These are phyloP conservation scores for Phyllotreta striolata DNA, from an alignment of 2,888 invertebrate genomes.

Conservation along the genomic window DNA sequence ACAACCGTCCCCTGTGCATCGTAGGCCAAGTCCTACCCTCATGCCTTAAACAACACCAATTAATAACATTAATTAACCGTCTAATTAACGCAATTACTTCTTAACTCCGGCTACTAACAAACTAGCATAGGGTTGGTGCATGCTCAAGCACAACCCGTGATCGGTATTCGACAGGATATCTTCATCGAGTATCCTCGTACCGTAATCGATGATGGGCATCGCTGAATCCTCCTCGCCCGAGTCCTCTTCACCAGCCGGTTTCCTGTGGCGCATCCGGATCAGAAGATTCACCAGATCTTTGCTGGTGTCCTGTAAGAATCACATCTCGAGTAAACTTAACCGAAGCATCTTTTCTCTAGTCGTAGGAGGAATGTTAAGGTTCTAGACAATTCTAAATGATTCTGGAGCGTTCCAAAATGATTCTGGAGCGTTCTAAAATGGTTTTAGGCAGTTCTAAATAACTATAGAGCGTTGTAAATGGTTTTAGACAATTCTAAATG, in stretches of 20 bases:
- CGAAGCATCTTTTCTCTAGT: no score
- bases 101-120: conserved; percentile 92
- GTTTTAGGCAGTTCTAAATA: no score
- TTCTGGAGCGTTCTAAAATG: no score
- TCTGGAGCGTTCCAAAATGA: no score
- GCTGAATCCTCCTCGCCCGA: conserved; percentile 49
- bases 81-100: conserved; percentile 65
- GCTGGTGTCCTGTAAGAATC: conserved; percentile 46
- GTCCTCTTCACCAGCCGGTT: conserved; percentile 50
- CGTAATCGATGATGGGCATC: conserved; percentile 50
- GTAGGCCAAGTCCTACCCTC: conserved; percentile 96
- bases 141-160: conserved; percentile 85
- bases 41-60: conserved; percentile 67
- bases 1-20: conserved; percentile 88
- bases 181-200: conserved; percentile 55
- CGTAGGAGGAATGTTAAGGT: no score
- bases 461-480: no score
- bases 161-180: conserved; percentile 56
- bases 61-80: conserved; percentile 6
- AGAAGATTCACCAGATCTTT: conserved; percentile 52
- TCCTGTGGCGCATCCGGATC: conserved; percentile 55
- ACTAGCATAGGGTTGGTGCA: conserved; percentile 97
- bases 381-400: no score
- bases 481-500: no score
- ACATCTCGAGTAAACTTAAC: no score